A percentile compares a stretch with the other conserved stretches of the same genome.
Conservation (phyloP, 2,888 invertebrate species). For the Tinea semifulvella region DNA sequence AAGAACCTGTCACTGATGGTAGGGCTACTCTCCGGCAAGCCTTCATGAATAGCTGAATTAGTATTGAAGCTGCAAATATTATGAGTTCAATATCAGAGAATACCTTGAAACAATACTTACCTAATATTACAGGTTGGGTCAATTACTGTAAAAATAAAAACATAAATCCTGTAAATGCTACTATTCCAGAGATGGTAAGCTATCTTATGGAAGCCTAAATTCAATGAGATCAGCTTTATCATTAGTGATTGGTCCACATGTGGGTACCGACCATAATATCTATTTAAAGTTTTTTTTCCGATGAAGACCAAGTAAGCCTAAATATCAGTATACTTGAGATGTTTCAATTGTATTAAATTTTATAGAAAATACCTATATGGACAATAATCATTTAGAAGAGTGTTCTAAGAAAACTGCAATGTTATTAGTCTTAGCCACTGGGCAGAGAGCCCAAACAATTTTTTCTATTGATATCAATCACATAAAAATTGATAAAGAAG, state of each 20-base stretch:
- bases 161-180: neutral
- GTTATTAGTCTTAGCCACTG: conserved; percentile 13
- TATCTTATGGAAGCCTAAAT: conserved; percentile 8
- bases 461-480: conserved; percentile 8
- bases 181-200: neutral
- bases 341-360: neutral
- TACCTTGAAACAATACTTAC: conserved; percentile 10
- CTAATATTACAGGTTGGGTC: neutral
- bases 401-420: conserved; percentile 9
- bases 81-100: conserved; percentile 10
- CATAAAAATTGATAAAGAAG: neutral
- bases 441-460: conserved; percentile 9
- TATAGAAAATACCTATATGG: neutral
- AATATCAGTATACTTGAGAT: conserved; percentile 13
- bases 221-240: conserved; percentile 13
- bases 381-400: conserved; percentile 1
- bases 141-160: neutral
- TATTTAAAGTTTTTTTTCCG: conserved; percentile 13
- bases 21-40: neutral
- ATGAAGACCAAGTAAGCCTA: conserved; percentile 10
- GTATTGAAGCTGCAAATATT: neutral
- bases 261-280: conserved; percentile 9
- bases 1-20: conserved; percentile 7
- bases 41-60: neutral
- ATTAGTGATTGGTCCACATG: conserved; percentile 10